phyloP scores from a whole-genome alignment of 2,888 invertebrate species.

The Athalia circularis region DNA sequence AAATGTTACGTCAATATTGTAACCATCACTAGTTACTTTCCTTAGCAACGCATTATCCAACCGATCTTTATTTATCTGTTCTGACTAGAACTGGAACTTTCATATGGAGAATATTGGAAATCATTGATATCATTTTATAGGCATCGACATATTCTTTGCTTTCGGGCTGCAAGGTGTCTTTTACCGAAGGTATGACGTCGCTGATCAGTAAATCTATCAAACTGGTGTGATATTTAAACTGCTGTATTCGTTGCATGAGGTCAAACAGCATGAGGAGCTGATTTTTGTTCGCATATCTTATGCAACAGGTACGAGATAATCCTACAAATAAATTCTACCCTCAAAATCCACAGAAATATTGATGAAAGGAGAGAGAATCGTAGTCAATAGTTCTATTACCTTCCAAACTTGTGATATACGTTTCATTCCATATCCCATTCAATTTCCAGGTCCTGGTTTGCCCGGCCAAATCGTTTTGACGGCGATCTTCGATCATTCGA shows the following conservation, averaged over 20 bases:
- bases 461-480: neutral
- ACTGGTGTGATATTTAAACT: conserved; percentile 58
- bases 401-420: conserved; percentile 55
- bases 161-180: conserved; percentile 51
- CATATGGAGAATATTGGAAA: conserved; percentile 65
- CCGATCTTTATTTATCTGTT: conserved; percentile 55
- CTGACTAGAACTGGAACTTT: conserved; percentile 63
- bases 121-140: conserved; percentile 66
- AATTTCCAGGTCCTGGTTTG: conserved; percentile 54
- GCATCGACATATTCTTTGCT: conserved; percentile 58
- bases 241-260: conserved; percentile 63
- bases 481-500: conserved; percentile 23
- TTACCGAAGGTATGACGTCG: conserved; percentile 59
- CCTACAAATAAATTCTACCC: conserved; percentile 54
- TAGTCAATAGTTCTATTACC: conserved; percentile 53
- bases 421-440: conserved; percentile 67
- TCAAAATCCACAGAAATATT: no score
- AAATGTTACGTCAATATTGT: conserved; percentile 14
- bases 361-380: no score
- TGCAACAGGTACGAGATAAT: conserved; percentile 55
- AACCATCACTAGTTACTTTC: neutral
- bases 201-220: conserved; percentile 59
- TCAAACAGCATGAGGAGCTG: conserved; percentile 61
- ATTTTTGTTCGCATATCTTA: conserved; percentile 60
- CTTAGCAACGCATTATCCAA: conserved; percentile 26